phyloP scores from a whole-genome alignment of 2,888 invertebrate species.

The Synergus itoensis region DNA sequence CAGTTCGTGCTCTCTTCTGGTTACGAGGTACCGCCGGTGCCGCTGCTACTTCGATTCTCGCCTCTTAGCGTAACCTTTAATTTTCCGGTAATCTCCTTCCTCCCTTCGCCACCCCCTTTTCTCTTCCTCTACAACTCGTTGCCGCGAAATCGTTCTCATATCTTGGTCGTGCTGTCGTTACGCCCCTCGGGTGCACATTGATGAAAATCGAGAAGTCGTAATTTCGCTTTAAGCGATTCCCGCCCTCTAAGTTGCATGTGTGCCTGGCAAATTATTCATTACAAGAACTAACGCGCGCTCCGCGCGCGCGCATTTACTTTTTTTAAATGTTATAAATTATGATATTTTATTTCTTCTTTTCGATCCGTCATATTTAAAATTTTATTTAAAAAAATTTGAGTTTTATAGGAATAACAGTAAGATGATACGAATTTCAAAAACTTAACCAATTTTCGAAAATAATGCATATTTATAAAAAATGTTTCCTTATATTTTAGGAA shows the following conservation, averaged over 20 bases:
- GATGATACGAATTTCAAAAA: too few relatives aligned
- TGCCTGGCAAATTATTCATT: constrained; percentile 1
- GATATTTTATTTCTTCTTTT: too few relatives aligned
- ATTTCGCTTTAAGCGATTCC: constrained; percentile 19
- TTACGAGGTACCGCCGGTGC: constrained; percentile 48
- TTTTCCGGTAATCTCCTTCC: constrained; percentile 61
- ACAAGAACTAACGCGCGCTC: too few relatives aligned
- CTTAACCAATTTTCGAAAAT: too few relatives aligned
- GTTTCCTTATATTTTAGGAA: too few relatives aligned
- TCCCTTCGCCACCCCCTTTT: background rate
- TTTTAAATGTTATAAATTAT: too few relatives aligned
- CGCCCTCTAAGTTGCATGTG: background rate
- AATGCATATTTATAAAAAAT: too few relatives aligned
- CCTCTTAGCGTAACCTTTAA: constrained; percentile 68
- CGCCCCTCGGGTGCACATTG: constrained; percentile 25
- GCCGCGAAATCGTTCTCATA: constrained; percentile 35
- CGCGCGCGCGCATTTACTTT: too few relatives aligned
- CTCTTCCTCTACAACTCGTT: constrained; percentile 9
- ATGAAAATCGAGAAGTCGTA: constrained; percentile 26
- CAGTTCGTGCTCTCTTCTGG: constrained; percentile 47
- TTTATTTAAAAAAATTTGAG: too few relatives aligned
- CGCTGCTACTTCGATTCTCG: constrained; percentile 64
- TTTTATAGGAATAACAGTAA: too few relatives aligned
- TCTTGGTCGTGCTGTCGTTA: constrained; percentile 24
- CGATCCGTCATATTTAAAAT: too few relatives aligned